These are phyloP conservation scores for Pinna nobilis DNA, from an alignment of 1,140 invertebrate genomes.

Conservation along the genomic window DNA sequence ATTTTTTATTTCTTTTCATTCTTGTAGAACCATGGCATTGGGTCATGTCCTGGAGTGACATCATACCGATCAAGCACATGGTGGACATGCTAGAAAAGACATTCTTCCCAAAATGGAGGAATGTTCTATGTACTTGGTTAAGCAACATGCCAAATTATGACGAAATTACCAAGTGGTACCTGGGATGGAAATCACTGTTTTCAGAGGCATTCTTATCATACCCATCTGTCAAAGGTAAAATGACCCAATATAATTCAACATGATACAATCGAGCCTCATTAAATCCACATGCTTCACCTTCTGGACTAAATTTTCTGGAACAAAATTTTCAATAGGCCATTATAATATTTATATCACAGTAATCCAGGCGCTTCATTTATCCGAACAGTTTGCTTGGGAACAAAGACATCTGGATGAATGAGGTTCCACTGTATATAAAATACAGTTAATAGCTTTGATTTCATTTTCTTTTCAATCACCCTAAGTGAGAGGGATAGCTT, in stretches of 20 bases:
- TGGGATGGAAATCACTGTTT: conserved; percentile 89
- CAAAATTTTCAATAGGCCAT: not conserved
- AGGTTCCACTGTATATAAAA: too few species aligned
- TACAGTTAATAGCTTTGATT: too few species aligned
- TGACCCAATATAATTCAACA: too few species aligned
- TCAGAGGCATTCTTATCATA: conserved; percentile 82
- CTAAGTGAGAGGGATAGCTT: too few species aligned
- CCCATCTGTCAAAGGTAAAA: conserved; percentile 82
- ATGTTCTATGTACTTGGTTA: conserved; percentile 86
- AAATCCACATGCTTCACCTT: too few species aligned
- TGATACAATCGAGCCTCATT: not conserved
- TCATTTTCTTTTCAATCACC: too few species aligned
- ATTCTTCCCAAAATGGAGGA: conserved; percentile 93
- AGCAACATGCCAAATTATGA: conserved; percentile 83
- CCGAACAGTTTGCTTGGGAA: too few species aligned
- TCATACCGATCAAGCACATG: conserved; percentile 84
- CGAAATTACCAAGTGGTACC: conserved; percentile 91
- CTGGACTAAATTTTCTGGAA: too few species aligned
- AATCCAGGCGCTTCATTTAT: too few species aligned
- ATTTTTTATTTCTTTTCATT: conserved; percentile 43
- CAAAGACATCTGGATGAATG: too few species aligned
- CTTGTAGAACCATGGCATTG: conserved; percentile 84
- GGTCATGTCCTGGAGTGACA: conserved; percentile 90
- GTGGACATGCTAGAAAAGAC: conserved; percentile 85
- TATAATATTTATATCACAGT: not conserved